Base-by-base conservation (phyloP, 2,888 invertebrate species). In the Myathropa florea region DNA sequence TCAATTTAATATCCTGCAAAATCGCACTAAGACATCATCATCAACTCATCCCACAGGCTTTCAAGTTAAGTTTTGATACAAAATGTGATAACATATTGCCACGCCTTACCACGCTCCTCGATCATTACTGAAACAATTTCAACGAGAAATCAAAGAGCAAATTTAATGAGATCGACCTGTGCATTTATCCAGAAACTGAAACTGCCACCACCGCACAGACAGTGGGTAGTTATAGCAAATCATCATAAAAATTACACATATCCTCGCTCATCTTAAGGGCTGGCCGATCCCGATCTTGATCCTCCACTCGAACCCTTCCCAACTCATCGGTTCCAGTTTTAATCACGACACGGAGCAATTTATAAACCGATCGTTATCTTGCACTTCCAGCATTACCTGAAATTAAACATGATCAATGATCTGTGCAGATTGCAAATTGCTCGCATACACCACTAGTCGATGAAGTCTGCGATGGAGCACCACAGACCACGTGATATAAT, bases 361-460 rank as follows among this genome's bases (percentile, higher is more conserved):
- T 86, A 78, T 73, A 75, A 83, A 61, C 70, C 83, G 78, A 86
- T 86, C 75, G 83, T 86, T 86, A 86, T 86, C 83, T 61, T 78
- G 39, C 75, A 65, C 83, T 75, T 65, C 75, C 70, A 65, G 83
- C 83, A 83, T 86, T 86, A 86, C 70, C 86, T 83, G 70, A 83
- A 86, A 86, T 86, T 86, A 86, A 86, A 83, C 83, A 83, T 86
- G 86, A 86, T 86, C 86, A 86, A 86, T 86, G 86, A 86, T 83
- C 86, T 79, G 78, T 83, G 78, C 83, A 86, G 83, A 86, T 83
- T 86, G 86, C 83, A 86, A 86, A 86, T 86, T 86, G 78, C 65
- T 78, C 78, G 75, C 71, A 60, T 65, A 75, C 68, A 72, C 71
- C 64, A 61, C 73, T 28, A 39, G 64, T 46, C 60, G 57, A 68